These are phyloP conservation scores for Mormoops blainvillei DNA, from an alignment of 2,113 vertebrate genomes.

Conservation along the genomic window DNA sequence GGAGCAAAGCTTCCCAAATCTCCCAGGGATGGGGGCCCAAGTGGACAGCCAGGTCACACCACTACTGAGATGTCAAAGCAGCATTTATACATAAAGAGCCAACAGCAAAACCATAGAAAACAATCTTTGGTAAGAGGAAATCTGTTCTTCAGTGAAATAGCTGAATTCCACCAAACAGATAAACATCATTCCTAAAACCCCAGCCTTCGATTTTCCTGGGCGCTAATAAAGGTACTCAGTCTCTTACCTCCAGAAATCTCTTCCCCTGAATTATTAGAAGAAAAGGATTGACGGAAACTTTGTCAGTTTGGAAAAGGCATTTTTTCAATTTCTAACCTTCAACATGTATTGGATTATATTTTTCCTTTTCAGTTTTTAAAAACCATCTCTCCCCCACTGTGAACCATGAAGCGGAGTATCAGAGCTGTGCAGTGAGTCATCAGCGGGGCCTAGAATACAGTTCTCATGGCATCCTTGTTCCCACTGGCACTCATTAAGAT, in stretches of 20 bases:
- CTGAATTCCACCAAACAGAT: background rate
- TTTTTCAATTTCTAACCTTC: background rate
- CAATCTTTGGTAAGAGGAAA: background rate
- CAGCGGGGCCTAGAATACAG: background rate
- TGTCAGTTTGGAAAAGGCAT: background rate
- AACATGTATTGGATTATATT: background rate
- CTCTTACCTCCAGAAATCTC: background rate
- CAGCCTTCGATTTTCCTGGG: background rate
- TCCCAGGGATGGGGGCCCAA: background rate
- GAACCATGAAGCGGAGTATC: background rate
- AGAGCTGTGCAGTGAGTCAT: background rate
- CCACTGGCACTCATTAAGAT: background rate
- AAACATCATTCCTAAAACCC: background rate
- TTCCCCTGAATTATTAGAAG: background rate
- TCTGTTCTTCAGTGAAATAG: background rate
- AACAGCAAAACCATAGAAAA: background rate
- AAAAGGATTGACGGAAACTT: background rate
- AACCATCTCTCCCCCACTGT: background rate
- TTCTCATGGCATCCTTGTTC: background rate
- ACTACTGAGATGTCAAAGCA: background rate
- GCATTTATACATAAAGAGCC: background rate
- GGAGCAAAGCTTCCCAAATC: background rate
- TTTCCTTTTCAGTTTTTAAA: constrained; percentile 43
- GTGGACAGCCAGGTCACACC: background rate
- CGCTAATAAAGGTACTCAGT: background rate